Percentiles rank a stretch among this genome's conserved stretches.
Evolutionary conservation across 2,888 invertebrate species (phyloP).

Genomic region (Busseola fusca): DNA sequence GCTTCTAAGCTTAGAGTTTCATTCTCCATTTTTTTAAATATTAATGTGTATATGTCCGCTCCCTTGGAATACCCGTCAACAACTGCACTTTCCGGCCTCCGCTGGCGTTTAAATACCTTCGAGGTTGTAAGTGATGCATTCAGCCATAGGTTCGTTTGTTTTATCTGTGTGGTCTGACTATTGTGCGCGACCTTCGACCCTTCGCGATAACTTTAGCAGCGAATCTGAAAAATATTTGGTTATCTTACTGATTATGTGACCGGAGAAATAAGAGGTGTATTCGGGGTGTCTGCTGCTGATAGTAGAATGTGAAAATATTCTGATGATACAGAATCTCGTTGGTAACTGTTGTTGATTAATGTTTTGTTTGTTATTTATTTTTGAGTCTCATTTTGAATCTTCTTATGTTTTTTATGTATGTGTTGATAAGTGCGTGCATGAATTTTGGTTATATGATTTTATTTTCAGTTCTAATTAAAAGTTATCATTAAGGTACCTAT

Average conservation of each 20-base stretch:
- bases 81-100: slow-evolving; percentile 68
- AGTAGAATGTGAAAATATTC: slow-evolving; percentile 21
- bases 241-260: slow-evolving; percentile 64
- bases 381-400: neutral
- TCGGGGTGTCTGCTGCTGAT: slow-evolving; percentile 26
- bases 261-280: slow-evolving; percentile 21
- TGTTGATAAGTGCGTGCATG: neutral
- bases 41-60: slow-evolving; percentile 52
- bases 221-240: slow-evolving; percentile 77
- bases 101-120: slow-evolving; percentile 76
- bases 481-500: neutral
- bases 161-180: slow-evolving; percentile 76
- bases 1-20: slow-evolving; percentile 84
- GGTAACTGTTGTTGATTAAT: slow-evolving; percentile 3
- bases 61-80: slow-evolving; percentile 56
- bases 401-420: neutral
- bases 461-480: slow-evolving; percentile 15
- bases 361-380: slow-evolving; percentile 16
- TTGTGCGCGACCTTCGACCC: slow-evolving; percentile 78
- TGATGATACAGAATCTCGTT: slow-evolving; percentile 21
- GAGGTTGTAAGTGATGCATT: slow-evolving; percentile 61
- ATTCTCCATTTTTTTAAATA: slow-evolving; percentile 76
- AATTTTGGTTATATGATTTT: slow-evolving; percentile 12
- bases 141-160: slow-evolving; percentile 64
- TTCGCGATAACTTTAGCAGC: slow-evolving; percentile 72